Evolutionary conservation across 2,113 vertebrate species (phyloP).

Genomic region (Sapajus apella): DNA sequence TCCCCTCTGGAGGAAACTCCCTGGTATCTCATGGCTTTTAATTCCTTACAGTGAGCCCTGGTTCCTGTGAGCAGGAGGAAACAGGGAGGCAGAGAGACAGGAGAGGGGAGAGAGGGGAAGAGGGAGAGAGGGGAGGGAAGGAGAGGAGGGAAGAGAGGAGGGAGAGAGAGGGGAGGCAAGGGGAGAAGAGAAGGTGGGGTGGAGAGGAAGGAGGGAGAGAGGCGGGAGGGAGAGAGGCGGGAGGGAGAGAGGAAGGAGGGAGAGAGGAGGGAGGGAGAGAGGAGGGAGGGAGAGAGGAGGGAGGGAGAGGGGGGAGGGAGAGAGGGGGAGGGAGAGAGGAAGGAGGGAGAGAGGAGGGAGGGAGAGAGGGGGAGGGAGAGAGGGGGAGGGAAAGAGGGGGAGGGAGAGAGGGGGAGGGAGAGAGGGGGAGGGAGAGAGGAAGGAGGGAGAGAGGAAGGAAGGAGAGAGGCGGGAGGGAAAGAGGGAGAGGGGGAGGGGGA

Average conservation of each 20-base stretch:
- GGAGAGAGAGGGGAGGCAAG: accelerated
- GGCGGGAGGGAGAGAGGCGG: too few species aligned
- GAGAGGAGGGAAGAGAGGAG: too few species aligned
- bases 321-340: not conserved
- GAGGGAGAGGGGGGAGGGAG: accelerated
- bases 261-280: not conserved
- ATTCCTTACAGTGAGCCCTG: not conserved
- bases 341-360: too few species aligned
- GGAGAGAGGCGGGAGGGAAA: too few species aligned
- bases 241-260: accelerated
- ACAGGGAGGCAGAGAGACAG: too few species aligned
- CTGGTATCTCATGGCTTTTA: accelerated
- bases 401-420: accelerated
- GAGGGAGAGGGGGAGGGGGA: accelerated
- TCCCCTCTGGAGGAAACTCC: not conserved
- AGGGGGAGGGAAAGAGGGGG: too few species aligned
- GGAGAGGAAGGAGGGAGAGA: accelerated
- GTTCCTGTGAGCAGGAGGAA: not conserved
- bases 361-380: accelerated
- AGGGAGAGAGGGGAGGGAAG: accelerated
- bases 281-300: not conserved
- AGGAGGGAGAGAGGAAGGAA: too few species aligned
- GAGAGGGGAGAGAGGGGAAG: too few species aligned
- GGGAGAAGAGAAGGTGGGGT: accelerated
- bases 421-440: too few species aligned